A percentile compares a stretch with the other conserved stretches of the same genome.
Conservation (phyloP, 2,888 invertebrate species). For the Netelia inedita region DNA sequence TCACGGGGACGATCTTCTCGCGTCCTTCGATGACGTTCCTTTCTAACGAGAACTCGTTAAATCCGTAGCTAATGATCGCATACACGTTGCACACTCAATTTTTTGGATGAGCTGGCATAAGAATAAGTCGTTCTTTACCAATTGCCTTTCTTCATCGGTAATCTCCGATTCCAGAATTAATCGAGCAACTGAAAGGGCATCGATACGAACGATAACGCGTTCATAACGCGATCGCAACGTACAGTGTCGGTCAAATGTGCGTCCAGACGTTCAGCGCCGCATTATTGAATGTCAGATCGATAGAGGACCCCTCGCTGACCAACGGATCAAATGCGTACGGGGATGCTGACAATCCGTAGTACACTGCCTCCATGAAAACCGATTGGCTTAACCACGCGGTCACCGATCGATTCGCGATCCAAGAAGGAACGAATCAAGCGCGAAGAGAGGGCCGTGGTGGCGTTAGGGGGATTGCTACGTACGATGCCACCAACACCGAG, state of each 20-base stretch:
- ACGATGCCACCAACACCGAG: slow-evolving; percentile 69
- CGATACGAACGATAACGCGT: slow-evolving; percentile 16
- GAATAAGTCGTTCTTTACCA: neutral
- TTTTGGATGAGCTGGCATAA: neutral
- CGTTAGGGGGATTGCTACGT: slow-evolving; percentile 69
- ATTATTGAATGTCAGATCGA: neutral
- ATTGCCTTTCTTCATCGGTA: neutral
- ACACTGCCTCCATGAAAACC: neutral
- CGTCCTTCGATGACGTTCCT: slow-evolving; percentile 40
- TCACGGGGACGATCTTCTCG: slow-evolving; percentile 19
- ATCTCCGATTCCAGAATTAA: neutral
- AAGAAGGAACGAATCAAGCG: slow-evolving; percentile 19
- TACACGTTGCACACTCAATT: neutral
- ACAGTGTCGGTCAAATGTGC: slow-evolving; percentile 15
- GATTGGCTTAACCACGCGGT: neutral
- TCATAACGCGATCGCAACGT: slow-evolving; percentile 28
- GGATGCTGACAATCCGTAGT: slow-evolving; percentile 11
- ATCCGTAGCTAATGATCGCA: neutral
- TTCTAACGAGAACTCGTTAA: neutral
- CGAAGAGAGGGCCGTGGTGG: slow-evolving; percentile 26
- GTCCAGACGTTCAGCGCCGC: neutral
- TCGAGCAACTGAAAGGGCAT: neutral
- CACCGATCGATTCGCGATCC: neutral
- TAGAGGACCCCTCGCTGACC: slow-evolving; percentile 33
- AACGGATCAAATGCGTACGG: neutral